A percentile compares a stretch with the other conserved stretches of the same genome.
These are phyloP conservation scores for Syngnathoides biaculeatus DNA, from an alignment of 2,113 vertebrate species.

Conservation along the genomic window DNA sequence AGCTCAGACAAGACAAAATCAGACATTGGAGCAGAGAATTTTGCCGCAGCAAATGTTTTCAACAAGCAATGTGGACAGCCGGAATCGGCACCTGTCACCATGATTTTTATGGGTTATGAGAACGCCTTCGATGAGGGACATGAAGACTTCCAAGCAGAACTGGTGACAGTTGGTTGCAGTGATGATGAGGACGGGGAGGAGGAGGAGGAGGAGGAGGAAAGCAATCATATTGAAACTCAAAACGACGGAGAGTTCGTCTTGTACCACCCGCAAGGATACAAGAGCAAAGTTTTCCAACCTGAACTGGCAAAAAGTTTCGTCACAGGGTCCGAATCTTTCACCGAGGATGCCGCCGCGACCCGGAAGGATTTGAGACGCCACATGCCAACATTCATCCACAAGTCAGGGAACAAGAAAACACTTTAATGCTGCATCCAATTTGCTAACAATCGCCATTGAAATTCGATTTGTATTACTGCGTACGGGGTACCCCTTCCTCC, in stretches of 20 bases:
- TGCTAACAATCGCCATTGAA: slow-evolving; percentile 51
- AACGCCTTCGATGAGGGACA: slow-evolving; percentile 76
- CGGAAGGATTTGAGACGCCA: slow-evolving; percentile 74
- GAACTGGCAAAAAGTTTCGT: slow-evolving; percentile 16
- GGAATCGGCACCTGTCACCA: slow-evolving; percentile 80
- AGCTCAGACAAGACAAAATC: slow-evolving; percentile 15
- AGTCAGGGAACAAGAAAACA: slow-evolving; percentile 38
- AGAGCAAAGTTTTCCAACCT: slow-evolving; percentile 80
- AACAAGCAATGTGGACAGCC: slow-evolving; percentile 66
- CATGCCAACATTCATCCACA: slow-evolving; percentile 69
- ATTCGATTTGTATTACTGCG: neutral
- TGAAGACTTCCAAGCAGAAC: slow-evolving; percentile 82
- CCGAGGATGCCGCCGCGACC: slow-evolving; percentile 59
- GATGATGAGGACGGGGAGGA: slow-evolving; percentile 67
- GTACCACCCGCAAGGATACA: slow-evolving; percentile 79
- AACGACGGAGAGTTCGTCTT: slow-evolving; percentile 42
- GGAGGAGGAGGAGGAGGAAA: slow-evolving; percentile 19
- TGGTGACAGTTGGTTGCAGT: slow-evolving; percentile 83
- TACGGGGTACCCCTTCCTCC: too few species aligned
- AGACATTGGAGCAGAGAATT: slow-evolving; percentile 41
- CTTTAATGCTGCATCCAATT: slow-evolving; percentile 43
- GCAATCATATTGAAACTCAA: neutral
- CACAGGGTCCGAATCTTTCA: slow-evolving; percentile 5
- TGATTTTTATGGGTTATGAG: slow-evolving; percentile 98
- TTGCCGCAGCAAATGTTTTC: slow-evolving; percentile 59